Conservation (phyloP, 2,113 vertebrate species). For the Gymnobelideus leadbeateri region DNA sequence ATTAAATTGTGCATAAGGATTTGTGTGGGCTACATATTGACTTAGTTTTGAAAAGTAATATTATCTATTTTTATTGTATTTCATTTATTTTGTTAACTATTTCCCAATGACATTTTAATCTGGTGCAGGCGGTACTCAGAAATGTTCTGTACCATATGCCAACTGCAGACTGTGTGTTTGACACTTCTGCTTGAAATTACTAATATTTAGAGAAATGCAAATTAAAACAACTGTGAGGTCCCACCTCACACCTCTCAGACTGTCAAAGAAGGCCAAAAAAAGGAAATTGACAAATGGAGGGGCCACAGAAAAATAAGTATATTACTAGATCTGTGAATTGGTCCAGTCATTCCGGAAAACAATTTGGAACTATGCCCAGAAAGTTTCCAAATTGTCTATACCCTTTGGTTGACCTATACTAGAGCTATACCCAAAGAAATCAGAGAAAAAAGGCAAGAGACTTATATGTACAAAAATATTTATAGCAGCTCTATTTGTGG, state of each 20-base stretch:
- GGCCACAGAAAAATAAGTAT: not conserved
- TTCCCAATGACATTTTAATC: not conserved
- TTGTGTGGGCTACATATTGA: not conserved
- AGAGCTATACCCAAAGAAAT: not conserved
- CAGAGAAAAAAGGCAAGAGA: not conserved
- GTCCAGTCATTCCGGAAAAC: not conserved
- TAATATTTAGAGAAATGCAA: constrained; percentile 3
- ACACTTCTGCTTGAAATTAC: not conserved
- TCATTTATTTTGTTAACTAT: not conserved
- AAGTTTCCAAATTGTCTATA: not conserved
- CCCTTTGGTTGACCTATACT: not conserved
- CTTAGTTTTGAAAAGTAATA: not conserved
- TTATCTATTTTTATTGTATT: not conserved
- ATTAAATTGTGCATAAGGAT: not conserved
- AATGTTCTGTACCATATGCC: not conserved
- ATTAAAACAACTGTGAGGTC: not conserved
- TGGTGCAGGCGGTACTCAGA: not conserved
- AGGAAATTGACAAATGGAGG: not conserved
- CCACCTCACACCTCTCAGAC: not conserved
- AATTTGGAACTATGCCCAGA: not conserved
- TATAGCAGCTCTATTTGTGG: not conserved
- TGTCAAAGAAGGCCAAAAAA: not conserved
- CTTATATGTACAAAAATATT: not conserved
- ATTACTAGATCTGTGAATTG: not conserved
- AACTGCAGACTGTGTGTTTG: not conserved